A percentile compares a stretch with the other conserved stretches of the same genome.
These are phyloP conservation scores for Anodontia alba DNA, from an alignment of 2,888 invertebrate genomes.

Conservation along the genomic window DNA sequence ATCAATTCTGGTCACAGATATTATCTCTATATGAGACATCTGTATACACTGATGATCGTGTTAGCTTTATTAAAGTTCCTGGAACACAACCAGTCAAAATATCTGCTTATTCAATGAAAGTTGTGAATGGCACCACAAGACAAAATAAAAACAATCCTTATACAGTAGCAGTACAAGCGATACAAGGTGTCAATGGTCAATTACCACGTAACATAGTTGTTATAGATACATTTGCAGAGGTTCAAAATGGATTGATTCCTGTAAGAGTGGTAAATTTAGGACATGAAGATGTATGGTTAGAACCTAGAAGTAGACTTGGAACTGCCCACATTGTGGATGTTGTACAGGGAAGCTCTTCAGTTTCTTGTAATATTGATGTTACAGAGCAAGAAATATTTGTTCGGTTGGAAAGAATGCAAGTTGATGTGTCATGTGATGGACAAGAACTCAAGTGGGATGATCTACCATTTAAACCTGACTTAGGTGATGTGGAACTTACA, in stretches of 20 bases:
- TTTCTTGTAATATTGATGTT: not conserved
- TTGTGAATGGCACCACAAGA: no score
- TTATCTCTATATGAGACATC: no score
- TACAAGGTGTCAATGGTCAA: not conserved
- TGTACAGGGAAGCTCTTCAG: not conserved
- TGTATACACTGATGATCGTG: no score
- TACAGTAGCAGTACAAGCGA: constrained; percentile 20
- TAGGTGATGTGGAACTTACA: constrained; percentile 1
- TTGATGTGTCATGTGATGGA: not conserved
- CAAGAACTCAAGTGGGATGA: not conserved
- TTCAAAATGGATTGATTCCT: not conserved
- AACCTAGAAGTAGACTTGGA: constrained; percentile 7
- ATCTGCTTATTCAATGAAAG: no score
- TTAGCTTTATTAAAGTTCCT: no score
- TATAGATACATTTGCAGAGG: constrained; percentile 20
- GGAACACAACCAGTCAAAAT: no score
- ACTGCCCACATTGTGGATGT: constrained; percentile 3
- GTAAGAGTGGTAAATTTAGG: constrained; percentile 19
- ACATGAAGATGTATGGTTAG: constrained; percentile 26
- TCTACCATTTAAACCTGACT: constrained; percentile 19
- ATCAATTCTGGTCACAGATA: not conserved
- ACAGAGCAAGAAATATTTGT: constrained; percentile 15
- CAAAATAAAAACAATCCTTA: no score
- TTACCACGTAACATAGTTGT: constrained; percentile 9
- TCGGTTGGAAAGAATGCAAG: constrained; percentile 7